phyloP scores from a whole-genome alignment of 2,888 invertebrate species.

The Microctonus hyperodae region DNA sequence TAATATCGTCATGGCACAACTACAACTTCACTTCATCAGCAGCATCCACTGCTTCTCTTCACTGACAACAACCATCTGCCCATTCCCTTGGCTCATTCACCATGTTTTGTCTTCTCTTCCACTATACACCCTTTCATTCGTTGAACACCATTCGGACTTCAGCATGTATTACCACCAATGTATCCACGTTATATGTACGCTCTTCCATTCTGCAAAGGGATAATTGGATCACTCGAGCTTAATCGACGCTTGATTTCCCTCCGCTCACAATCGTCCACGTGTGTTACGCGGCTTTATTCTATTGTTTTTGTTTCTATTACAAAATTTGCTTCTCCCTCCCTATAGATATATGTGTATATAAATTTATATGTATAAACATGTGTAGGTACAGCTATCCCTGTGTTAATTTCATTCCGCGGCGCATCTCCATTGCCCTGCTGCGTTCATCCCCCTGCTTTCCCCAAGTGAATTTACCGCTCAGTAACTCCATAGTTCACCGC shows the following conservation, averaged over 20 bases:
- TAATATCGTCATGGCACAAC: constrained; percentile 8
- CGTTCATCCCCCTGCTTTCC: background rate
- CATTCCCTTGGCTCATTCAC: constrained; percentile 23
- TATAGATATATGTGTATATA: no score
- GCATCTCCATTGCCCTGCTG: no score
- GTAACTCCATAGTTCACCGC: background rate
- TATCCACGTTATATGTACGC: constrained; percentile 3
- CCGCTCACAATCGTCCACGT: constrained; percentile 5
- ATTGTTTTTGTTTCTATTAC: constrained; percentile 4
- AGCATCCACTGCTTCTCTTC: constrained; percentile 19
- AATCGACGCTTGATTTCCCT: constrained; percentile 25
- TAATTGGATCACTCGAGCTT: constrained; percentile 23
- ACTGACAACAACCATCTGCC: constrained; percentile 28
- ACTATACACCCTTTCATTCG: constrained; percentile 21
- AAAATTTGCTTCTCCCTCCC: no score
- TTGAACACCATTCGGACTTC: constrained; percentile 18
- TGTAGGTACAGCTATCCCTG: no score
- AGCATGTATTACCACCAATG: background rate
- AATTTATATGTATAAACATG: no score
- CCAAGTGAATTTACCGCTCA: constrained; percentile 12
- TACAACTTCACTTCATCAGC: constrained; percentile 25
- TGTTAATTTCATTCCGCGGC: no score
- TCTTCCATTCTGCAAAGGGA: constrained; percentile 14
- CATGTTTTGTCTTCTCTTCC: constrained; percentile 13
- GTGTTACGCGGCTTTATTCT: constrained; percentile 9